phyloP scores from a whole-genome alignment of 53 echinoderm and acorn worm species.

The Henricia sp. region DNA sequence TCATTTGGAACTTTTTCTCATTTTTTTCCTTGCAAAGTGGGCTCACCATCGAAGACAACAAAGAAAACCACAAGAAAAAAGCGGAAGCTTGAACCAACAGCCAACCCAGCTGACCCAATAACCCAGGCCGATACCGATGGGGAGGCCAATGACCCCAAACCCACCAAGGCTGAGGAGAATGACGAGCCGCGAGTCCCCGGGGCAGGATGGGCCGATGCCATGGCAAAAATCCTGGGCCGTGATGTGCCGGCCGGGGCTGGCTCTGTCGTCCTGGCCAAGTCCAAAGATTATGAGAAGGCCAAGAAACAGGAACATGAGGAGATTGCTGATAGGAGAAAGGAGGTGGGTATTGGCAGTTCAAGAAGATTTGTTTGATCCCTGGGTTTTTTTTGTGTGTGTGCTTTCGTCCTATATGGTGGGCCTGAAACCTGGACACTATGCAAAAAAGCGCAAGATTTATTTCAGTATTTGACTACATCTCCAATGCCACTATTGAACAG shows the following conservation, averaged over 20 bases:
- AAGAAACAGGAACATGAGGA: constrained; percentile 80
- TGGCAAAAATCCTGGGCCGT: constrained; percentile 89
- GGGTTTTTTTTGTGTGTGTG: too few species aligned
- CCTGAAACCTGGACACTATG: too few species aligned
- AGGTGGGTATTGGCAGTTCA: constrained; percentile 49
- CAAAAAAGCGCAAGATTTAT: too few species aligned
- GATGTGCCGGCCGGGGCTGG: constrained; percentile 54
- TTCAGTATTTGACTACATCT: too few species aligned
- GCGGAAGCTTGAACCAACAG: background rate
- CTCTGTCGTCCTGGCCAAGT: constrained; percentile 71
- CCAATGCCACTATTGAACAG: too few species aligned
- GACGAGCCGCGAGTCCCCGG: constrained; percentile 54
- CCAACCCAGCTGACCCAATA: background rate
- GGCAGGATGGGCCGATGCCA: constrained; percentile 96
- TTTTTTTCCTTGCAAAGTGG: background rate
- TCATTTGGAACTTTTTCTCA: background rate
- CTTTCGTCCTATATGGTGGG: too few species aligned
- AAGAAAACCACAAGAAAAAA: constrained; percentile 17
- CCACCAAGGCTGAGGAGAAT: constrained; percentile 52
- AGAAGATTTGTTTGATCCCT: too few species aligned
- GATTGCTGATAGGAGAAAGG: constrained; percentile 64
- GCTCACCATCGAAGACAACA: background rate
- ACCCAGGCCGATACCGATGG: constrained; percentile 50
- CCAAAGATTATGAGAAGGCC: constrained; percentile 82
- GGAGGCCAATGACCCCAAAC: constrained; percentile 24